Percentiles rank a stretch among this genome's conserved stretches.
These are phyloP conservation scores for Folsomia candida DNA, from an alignment of 2,888 invertebrate species.

Conservation along the genomic window DNA sequence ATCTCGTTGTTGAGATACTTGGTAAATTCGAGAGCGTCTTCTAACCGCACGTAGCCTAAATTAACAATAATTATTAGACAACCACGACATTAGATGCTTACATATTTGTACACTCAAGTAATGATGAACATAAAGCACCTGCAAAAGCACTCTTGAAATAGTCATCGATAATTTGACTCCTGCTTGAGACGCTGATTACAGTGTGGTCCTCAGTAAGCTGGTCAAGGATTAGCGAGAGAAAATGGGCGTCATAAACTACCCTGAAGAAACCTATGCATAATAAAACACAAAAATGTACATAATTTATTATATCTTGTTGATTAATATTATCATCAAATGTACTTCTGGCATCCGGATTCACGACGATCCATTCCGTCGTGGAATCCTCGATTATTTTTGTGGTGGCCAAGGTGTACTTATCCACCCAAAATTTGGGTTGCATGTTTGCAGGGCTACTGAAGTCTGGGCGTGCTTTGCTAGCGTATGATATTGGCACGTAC, in stretches of 20 bases:
- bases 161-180: conserved; percentile 32
- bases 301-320: too few relatives aligned
- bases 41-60: conserved; percentile 4
- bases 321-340: too few relatives aligned
- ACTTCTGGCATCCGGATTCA: conserved; percentile 25
- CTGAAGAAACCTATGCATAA: background rate
- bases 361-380: conserved; percentile 25
- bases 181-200: conserved; percentile 6
- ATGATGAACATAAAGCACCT: background rate
- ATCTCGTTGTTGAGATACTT: conserved; percentile 30
- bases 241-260: background rate
- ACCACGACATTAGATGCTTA: background rate
- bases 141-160: conserved; percentile 20
- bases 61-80: too few relatives aligned
- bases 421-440: conserved; percentile 22
- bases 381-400: background rate
- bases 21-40: background rate
- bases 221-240: conserved; percentile 2
- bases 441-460: background rate
- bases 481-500: conserved; percentile 7
- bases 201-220: conserved; percentile 23
- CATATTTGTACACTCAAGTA: too few relatives aligned
- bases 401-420: background rate
- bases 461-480: background rate
- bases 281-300: too few relatives aligned